Evolutionary conservation across 1,140 invertebrate species (phyloP).

Genomic region (Macrocentrus cingulum): DNA sequence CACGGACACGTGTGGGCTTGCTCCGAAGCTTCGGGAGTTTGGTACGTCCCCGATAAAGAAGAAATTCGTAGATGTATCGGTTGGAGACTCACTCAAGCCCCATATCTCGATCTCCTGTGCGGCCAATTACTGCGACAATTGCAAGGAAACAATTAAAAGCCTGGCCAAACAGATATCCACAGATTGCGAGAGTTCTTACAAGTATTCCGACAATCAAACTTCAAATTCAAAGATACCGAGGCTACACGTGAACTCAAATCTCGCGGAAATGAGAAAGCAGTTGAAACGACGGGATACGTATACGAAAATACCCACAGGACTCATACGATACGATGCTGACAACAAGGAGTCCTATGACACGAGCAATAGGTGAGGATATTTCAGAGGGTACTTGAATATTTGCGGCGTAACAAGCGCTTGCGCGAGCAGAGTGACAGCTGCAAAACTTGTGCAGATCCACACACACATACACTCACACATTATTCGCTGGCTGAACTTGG

Average conservation of each 20-base stretch:
- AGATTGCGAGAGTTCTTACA: slow-evolving; percentile 22
- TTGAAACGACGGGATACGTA: slow-evolving; percentile 54
- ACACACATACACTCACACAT: not conserved
- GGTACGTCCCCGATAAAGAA: slow-evolving; percentile 57
- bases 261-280: slow-evolving; percentile 39
- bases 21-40: slow-evolving; percentile 47
- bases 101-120: slow-evolving; percentile 60
- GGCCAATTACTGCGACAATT: slow-evolving; percentile 68
- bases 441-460: not conserved
- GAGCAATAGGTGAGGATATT: slow-evolving; percentile 39
- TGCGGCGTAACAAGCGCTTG: not conserved
- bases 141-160: slow-evolving; percentile 64
- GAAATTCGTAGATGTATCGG: slow-evolving; percentile 58
- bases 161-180: slow-evolving; percentile 59
- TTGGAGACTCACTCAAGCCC: slow-evolving; percentile 60
- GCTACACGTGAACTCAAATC: slow-evolving; percentile 43
- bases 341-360: slow-evolving; percentile 50
- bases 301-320: slow-evolving; percentile 43
- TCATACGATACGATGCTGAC: slow-evolving; percentile 48
- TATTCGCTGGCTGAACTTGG: not conserved
- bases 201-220: slow-evolving; percentile 33
- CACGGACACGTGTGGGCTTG: slow-evolving; percentile 47
- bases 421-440: not conserved
- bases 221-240: slow-evolving; percentile 47
- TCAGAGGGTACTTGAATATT: not conserved